Evolutionary conservation across 1,140 invertebrate genomes (phyloP).

Genomic region (Macrobrachium rosenbergii): DNA sequence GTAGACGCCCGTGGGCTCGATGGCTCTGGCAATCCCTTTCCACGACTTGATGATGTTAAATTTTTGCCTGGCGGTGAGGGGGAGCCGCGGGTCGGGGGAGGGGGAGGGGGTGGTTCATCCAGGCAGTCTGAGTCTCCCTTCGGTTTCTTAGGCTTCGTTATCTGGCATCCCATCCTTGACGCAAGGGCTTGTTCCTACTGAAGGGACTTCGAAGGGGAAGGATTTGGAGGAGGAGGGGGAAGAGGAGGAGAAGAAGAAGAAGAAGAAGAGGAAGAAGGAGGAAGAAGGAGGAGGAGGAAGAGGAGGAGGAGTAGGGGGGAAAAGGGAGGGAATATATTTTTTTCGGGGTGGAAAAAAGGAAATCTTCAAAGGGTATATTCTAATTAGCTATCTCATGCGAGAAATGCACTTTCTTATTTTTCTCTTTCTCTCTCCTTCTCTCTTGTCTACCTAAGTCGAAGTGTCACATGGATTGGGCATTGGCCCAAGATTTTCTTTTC

Average conservation of each 20-base stretch:
- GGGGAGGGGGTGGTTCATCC: constrained; percentile 73
- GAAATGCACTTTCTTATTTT: background rate
- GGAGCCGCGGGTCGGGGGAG: constrained; percentile 83
- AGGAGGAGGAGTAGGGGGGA: no score
- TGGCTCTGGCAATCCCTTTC: constrained; percentile 88
- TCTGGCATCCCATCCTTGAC: constrained; percentile 57
- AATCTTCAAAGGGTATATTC: no score
- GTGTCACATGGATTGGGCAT: no score
- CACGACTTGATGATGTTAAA: constrained; percentile 90
- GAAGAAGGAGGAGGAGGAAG: no score
- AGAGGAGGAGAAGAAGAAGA: background rate
- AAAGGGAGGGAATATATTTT: background rate
- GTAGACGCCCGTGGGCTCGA: constrained; percentile 89
- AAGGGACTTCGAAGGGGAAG: background rate
- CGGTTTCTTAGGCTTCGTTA: constrained; percentile 54
- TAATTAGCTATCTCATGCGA: background rate
- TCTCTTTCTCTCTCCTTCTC: background rate
- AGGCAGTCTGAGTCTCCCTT: constrained; percentile 44
- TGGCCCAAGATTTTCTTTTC: background rate
- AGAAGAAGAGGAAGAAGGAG: no score
- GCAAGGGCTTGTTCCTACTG: background rate
- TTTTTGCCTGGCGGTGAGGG: constrained; percentile 87
- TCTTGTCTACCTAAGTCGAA: background rate
- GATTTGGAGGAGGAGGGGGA: background rate
- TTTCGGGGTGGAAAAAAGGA: background rate